phyloP scores from a whole-genome alignment of 2,797 vertebrate genomes.

The Saxicola maurus region DNA sequence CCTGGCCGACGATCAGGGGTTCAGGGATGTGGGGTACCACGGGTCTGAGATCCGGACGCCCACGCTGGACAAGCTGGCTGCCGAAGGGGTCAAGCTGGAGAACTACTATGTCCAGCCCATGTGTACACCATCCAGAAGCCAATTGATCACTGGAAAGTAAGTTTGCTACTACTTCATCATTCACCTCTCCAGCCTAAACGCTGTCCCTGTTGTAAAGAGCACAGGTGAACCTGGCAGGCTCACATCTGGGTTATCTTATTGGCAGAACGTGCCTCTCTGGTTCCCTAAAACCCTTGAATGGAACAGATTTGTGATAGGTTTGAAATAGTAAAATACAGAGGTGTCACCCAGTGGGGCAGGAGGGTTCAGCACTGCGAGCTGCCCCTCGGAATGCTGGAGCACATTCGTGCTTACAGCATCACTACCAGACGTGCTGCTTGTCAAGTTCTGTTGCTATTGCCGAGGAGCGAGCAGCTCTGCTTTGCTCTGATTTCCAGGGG shows the following conservation, averaged over 20 bases:
- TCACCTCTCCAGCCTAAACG: background rate
- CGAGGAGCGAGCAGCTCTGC: background rate
- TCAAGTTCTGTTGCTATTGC: background rate
- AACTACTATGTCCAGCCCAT: constrained; percentile 98
- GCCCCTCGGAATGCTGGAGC: background rate
- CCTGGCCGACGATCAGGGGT: constrained; percentile 97
- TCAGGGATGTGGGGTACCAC: constrained; percentile 93
- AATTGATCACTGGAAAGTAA: constrained; percentile 96
- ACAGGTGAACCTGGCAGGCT: background rate
- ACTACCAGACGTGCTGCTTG: background rate
- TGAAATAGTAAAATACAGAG: background rate
- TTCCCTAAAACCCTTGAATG: background rate
- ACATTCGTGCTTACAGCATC: background rate
- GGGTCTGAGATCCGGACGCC: constrained; percentile 95
- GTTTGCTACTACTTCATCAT: constrained; percentile 28
- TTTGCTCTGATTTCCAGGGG: background rate
- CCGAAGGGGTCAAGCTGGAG: constrained; percentile 93
- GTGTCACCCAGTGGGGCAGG: background rate
- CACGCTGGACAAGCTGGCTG: constrained; percentile 89
- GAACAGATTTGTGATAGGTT: background rate
- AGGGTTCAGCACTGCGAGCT: background rate
- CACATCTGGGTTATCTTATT: background rate
- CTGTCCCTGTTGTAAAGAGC: background rate
- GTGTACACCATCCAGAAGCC: constrained; percentile 94
- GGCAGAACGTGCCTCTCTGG: background rate